phyloP scores from a whole-genome alignment of 2,113 vertebrate species.

The Galeopterus variegatus region DNA sequence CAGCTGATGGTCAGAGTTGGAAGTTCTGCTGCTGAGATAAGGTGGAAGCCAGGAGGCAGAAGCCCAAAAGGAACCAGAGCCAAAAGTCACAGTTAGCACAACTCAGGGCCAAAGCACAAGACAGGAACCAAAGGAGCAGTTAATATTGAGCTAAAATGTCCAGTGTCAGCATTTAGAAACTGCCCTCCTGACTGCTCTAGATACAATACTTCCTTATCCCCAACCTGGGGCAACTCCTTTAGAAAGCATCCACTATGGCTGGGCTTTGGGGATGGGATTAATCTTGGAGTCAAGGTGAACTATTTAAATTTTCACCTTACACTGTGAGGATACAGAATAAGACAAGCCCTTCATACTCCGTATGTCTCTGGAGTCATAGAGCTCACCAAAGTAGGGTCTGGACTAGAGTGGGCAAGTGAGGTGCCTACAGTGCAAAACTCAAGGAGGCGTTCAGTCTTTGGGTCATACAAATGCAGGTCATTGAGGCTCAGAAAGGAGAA shows the following conservation, averaged over 20 bases:
- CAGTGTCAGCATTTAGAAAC: not conserved
- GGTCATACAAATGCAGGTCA: not conserved
- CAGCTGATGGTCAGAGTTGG: not conserved
- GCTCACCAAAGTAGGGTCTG: not conserved
- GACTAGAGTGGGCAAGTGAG: not conserved
- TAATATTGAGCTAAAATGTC: not conserved
- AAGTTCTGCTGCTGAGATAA: not conserved
- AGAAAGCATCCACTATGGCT: not conserved
- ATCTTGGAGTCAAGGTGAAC: not conserved
- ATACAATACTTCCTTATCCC: not conserved
- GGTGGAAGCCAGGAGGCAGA: not conserved
- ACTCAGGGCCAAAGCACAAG: not conserved
- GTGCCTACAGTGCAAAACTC: not conserved
- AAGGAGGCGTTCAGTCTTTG: not conserved
- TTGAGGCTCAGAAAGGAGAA: not conserved
- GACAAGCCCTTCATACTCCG: not conserved
- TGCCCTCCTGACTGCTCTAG: too few species aligned
- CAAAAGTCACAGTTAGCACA: slow-evolving; percentile 33
- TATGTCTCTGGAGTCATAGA: not conserved
- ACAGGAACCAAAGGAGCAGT: not conserved
- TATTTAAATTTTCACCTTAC: not conserved
- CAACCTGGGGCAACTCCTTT: fast-evolving
- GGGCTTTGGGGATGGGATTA: not conserved
- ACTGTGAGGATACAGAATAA: not conserved
- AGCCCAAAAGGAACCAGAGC: not conserved